Percentiles rank a stretch among this genome's conserved stretches.
phyloP scores from a whole-genome alignment of 2,797 vertebrate species.

The Phyllotis vaccarum region DNA sequence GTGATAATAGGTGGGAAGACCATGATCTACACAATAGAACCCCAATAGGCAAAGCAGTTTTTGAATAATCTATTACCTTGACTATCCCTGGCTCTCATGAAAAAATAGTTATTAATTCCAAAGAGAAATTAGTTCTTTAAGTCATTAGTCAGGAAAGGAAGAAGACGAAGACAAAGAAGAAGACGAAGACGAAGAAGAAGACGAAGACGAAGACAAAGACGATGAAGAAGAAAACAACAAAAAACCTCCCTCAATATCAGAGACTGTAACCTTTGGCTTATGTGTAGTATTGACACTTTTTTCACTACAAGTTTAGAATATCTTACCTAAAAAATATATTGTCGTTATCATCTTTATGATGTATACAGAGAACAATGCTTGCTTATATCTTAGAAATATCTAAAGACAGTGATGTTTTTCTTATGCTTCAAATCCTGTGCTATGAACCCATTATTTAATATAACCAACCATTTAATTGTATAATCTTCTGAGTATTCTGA shows the following conservation, averaged over 20 bases:
- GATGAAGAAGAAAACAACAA: neutral
- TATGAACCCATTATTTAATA: constrained; percentile 2
- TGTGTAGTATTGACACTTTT: neutral
- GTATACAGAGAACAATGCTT: constrained; percentile 17
- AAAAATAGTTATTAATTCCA: neutral
- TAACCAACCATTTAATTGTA: neutral
- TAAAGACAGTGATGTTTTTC: neutral
- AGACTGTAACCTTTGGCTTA: neutral
- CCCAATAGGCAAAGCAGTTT: neutral
- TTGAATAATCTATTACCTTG: neutral
- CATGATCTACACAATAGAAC: neutral
- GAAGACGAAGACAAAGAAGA: too few species aligned
- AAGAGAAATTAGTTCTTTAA: neutral
- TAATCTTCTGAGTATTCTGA: constrained; percentile 16
- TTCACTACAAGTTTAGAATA: neutral
- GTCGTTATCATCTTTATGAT: neutral
- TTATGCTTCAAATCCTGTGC: constrained; percentile 19
- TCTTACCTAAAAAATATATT: neutral
- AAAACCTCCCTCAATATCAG: neutral
- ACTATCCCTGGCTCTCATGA: neutral
- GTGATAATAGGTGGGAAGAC: neutral
- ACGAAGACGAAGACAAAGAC: too few species aligned
- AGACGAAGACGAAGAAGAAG: too few species aligned
- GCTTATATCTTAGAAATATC: neutral
- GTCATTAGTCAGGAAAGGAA: neutral